A percentile compares a stretch with the other conserved stretches of the same genome.
Conservation (phyloP, 2,888 invertebrate species). For the Malthinus flaveolus region DNA sequence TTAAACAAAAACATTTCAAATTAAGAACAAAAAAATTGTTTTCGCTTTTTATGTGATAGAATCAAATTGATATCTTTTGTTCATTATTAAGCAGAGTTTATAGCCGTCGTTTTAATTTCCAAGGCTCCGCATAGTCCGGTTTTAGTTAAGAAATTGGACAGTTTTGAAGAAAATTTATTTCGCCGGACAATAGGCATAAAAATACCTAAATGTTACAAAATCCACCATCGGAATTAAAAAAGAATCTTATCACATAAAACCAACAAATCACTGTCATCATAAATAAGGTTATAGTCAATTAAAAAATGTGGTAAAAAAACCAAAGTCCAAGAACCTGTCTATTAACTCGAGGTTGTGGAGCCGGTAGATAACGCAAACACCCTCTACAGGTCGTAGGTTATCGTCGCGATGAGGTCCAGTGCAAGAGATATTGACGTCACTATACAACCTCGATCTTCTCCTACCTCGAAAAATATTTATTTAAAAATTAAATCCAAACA, state of each 20-base stretch:
- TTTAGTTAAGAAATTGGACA: conserved; percentile 21
- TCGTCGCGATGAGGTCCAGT: conserved; percentile 35
- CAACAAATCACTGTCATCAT: conserved; percentile 31
- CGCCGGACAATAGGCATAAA: conserved; percentile 6
- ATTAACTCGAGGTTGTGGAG: conserved; percentile 31
- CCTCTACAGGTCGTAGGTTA: conserved; percentile 35
- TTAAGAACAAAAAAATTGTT: conserved; percentile 6
- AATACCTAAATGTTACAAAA: conserved; percentile 13
- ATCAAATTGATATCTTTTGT: conserved; percentile 28
- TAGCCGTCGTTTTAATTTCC: conserved; percentile 28
- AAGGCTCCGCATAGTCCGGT: conserved; percentile 26
- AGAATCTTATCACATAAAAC: conserved; percentile 22
- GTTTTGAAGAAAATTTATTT: conserved; percentile 12
- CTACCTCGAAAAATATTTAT: conserved; percentile 19
- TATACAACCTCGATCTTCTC: conserved; percentile 30
- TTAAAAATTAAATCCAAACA: background rate
- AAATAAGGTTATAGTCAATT: conserved; percentile 31
- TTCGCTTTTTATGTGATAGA: conserved; percentile 20
- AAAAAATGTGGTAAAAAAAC: conserved; percentile 27
- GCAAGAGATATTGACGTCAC: conserved; percentile 37
- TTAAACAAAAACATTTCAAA: too few species aligned
- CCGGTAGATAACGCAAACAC: conserved; percentile 34
- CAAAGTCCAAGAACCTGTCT: conserved; percentile 35
- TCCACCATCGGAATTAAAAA: conserved; percentile 19
- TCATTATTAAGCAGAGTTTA: conserved; percentile 25